phyloP scores from a whole-genome alignment of 2,113 vertebrate genomes.

The Phyllostomus hastatus region DNA sequence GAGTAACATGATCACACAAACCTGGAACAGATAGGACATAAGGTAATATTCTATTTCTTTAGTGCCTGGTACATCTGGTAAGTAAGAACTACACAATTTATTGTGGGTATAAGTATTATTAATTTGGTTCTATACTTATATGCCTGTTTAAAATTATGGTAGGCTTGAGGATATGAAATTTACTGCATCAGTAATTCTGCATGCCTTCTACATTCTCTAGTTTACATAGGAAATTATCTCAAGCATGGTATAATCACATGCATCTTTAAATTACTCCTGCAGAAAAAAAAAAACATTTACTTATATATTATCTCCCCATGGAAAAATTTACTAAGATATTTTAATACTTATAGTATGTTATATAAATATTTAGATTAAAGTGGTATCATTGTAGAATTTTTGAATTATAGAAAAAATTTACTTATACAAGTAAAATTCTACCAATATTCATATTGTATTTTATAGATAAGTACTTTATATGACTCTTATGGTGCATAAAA shows the following conservation, averaged over 20 bases:
- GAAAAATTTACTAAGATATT: constrained; percentile 4
- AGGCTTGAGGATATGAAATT: not conserved
- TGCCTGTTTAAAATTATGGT: not conserved
- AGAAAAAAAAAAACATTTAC: not conserved
- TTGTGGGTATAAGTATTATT: constrained; percentile 5
- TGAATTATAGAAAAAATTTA: constrained; percentile 25
- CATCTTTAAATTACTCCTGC: not conserved
- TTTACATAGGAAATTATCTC: not conserved
- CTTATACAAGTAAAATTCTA: constrained; percentile 23
- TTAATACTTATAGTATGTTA: not conserved
- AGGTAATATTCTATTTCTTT: not conserved
- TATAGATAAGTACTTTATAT: constrained; percentile 18
- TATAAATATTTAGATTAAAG: constrained; percentile 18
- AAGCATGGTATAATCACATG: not conserved
- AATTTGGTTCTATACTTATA: constrained; percentile 1
- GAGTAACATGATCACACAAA: not conserved
- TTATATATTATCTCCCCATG: not conserved
- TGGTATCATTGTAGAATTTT: not conserved
- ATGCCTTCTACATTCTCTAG: not conserved
- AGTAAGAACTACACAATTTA: not conserved
- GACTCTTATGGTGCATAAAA: not conserved
- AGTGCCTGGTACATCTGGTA: not conserved
- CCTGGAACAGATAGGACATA: not conserved
- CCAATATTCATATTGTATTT: constrained; percentile 37
- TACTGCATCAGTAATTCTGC: not conserved